Percentiles rank a stretch among this genome's conserved stretches.
These are phyloP conservation scores for Cristatella mucedo DNA, from an alignment of 2,888 invertebrate species.

Conservation along the genomic window DNA sequence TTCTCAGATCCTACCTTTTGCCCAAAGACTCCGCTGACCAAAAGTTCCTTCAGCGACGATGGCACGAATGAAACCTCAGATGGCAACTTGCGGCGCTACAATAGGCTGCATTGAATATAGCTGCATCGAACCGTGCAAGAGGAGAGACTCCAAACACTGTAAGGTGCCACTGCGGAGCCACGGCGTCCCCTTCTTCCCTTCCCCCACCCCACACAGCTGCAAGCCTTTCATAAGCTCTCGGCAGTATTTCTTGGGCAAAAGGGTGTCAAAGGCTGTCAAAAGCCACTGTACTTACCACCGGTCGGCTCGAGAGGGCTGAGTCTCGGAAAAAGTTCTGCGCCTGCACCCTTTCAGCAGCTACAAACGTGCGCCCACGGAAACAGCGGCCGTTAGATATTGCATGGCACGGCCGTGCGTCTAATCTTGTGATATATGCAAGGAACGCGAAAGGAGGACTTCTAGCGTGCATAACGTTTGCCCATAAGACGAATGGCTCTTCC, in stretches of 20 bases:
- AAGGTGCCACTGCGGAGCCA: too few relatives aligned
- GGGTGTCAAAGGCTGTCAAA: background rate
- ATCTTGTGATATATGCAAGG: background rate
- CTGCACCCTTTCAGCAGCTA: slow-evolving; percentile 32
- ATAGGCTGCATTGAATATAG: slow-evolving; percentile 8
- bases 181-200: background rate
- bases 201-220: background rate
- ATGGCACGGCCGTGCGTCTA: background rate
- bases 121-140: background rate
- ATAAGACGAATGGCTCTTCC: too few relatives aligned
- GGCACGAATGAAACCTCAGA: slow-evolving; percentile 25
- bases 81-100: slow-evolving; percentile 29
- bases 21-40: slow-evolving; percentile 29
- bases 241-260: background rate
- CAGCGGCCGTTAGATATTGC: background rate
- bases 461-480: too few relatives aligned
- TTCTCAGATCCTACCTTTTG: too few relatives aligned
- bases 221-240: slow-evolving; percentile 1
- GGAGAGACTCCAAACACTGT: background rate
- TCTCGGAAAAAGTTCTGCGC: slow-evolving; percentile 33
- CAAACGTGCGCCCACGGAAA: slow-evolving; percentile 12
- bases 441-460: too few relatives aligned
- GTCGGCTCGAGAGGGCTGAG: slow-evolving; percentile 26
- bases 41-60: slow-evolving; percentile 23
- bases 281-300: slow-evolving; percentile 23